Evolutionary conservation across 1,140 invertebrate species (phyloP), one percentile per base, ranked within the genome.

Genomic region (Mycetomoellerius zeteki): DNA sequence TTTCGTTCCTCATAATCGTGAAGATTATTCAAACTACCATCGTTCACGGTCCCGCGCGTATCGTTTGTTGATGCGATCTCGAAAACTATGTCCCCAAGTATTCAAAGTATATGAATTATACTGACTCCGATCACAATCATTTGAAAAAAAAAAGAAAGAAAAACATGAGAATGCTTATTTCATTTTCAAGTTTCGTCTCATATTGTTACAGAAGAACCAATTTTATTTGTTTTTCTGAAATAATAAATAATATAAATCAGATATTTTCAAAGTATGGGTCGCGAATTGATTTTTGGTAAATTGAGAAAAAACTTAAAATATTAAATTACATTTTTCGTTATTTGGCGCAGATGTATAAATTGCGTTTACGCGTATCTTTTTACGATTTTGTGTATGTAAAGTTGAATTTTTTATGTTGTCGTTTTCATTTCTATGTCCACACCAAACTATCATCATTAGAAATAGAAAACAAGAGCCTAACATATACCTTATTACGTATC

Each of bases 11-110:
- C 85, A 65, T 85, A 88, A 88, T 88, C 87, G 69, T 19, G 24
- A 52, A 71, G 84, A 90, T 90, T 91, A 91, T 90, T 90, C 84
- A 85, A 87, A 64, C 58, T 54, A 67, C 43, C n/a, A 71, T 77
- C 81, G 60, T 77, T 52, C 62, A 82, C 37, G 50, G 52, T 88
- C 89, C 88, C 77, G 8, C 16, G 89, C 33, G 80, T 62, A 52
- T 56, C 67, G 80, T 90, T 72, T 72, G 60, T 81, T 64, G 64
- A 24, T 43, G 54, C 7, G 69, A 75, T 62, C 80, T 60, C 69
- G 54, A 82, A 82, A 84, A 84, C 69, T 84, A 60, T 60, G 69
- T 24, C 69, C 69, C 80, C 54, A 84, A 84, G 71, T 75, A 84
- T 84, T 75, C 69, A 24, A 60, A 62, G 80, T 75, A 37, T 81